Evolutionary conservation across 2,113 vertebrate species (phyloP), one percentile per base, ranked within the genome.

Genomic region (Lepisosteus oculatus): DNA sequence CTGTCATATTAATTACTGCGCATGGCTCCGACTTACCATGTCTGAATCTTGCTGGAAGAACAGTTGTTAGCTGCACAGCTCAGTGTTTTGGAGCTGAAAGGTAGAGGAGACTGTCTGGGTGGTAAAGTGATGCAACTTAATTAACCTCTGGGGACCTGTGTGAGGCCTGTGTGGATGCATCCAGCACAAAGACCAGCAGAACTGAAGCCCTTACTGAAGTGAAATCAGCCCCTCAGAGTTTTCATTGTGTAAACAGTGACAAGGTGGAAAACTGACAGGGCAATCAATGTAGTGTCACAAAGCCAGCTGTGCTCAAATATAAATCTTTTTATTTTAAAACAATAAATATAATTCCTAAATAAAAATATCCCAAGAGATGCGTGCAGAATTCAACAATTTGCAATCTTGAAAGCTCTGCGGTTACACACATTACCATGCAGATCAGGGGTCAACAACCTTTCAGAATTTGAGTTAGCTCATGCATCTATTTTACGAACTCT

Each of bases 1-100:
- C 85, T 79, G 84, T 91, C 86, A 85, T 82, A 84, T 89, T 86
- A 89, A 91, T 90, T 87, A 89, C 82, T 77, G 71, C 59, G 75
- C 74, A 54, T 74, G 82, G 83, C 80, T 77, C 76, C 64, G 5
- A 78, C 80, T 55, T 70, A 73, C 81, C 80, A 76, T 77, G n/a
- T 72, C 5, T 64, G 62, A 64, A 64, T 5, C 62, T 76, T 76
- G 74, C 70, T 63, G 71, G 76, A 81, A 71, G 67, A 72, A 70
- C 69, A 71, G 79, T 83, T 86, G 82, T 84, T 82, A 82, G 77
- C 54, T 59, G 73, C 79, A 78, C 72, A 78, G 77, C 77, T 73
- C 79, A 55, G 61, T 65, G 56, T 47, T 54, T 55, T 14, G 9
- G 6, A 56, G 69, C 61, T 45, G 42, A 64, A 14, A 61, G 79